Evolutionary conservation across 2,888 invertebrate species (phyloP).

Genomic region (Muscina levida): DNA sequence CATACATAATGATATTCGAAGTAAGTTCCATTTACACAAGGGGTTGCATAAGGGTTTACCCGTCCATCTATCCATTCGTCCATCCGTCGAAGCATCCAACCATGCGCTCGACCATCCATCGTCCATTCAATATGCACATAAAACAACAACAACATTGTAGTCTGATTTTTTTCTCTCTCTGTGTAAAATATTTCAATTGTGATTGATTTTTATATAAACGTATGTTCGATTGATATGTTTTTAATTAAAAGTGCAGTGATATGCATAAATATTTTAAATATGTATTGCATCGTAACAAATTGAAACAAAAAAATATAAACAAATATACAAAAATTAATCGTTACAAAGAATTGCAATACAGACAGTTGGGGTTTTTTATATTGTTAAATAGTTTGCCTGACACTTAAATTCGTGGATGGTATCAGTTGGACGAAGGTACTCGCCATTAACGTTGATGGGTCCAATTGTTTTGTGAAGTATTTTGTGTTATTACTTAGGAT

Average conservation of each 20-base stretch:
- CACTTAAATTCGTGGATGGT: too few species aligned
- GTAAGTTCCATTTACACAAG: conserved; percentile 29
- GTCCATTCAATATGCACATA: conserved; percentile 8
- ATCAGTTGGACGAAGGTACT: too few species aligned
- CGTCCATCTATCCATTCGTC: conserved; percentile 1
- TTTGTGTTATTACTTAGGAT: too few species aligned
- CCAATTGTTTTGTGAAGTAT: too few species aligned
- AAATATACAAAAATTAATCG: neutral
- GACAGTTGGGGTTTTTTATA: too few species aligned
- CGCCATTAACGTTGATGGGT: too few species aligned
- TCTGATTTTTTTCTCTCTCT: conserved; percentile 35
- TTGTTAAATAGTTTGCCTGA: too few species aligned
- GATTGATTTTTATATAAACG: conserved; percentile 61
- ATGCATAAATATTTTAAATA: conserved; percentile 65
- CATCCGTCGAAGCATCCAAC: conserved; percentile 15
- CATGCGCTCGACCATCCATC: neutral
- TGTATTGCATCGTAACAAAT: conserved; percentile 44
- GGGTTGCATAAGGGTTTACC: conserved; percentile 13
- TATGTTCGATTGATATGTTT: conserved; percentile 62
- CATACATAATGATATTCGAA: conserved; percentile 2
- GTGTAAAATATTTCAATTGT: conserved; percentile 65
- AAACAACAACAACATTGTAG: conserved; percentile 6
- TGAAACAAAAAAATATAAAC: neutral
- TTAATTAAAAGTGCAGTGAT: conserved; percentile 66
- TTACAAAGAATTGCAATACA: conserved; percentile 6